Evolutionary conservation across 2,113 vertebrate species (phyloP).

Genomic region (Bothrops jararaca): DNA sequence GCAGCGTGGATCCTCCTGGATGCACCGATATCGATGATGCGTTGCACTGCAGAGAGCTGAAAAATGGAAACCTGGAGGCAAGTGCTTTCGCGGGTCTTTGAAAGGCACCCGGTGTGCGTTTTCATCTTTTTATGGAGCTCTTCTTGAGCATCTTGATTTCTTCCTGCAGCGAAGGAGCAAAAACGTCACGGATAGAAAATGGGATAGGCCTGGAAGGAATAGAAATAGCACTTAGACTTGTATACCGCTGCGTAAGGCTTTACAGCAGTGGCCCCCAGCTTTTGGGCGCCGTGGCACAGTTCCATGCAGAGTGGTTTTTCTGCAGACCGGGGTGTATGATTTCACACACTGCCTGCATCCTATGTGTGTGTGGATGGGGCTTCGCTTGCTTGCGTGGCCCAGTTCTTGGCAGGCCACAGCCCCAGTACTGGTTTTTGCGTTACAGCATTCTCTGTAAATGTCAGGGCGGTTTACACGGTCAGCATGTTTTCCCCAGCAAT

Average conservation of each 20-base stretch:
- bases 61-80: slow-evolving; percentile 91
- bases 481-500: background rate
- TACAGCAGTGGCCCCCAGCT: background rate
- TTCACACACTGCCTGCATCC: background rate
- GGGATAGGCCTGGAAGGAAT: background rate
- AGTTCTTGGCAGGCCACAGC: background rate
- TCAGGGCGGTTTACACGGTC: background rate
- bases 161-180: too few relatives aligned
- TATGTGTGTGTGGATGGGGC: too few relatives aligned
- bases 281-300: fast-evolving
- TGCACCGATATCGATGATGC: slow-evolving; percentile 98
- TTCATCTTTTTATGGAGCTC: background rate
- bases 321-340: background rate
- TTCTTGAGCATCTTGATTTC: background rate
- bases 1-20: slow-evolving; percentile 97
- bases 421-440: background rate
- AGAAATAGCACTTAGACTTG: background rate
- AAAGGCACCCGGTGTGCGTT: background rate
- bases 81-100: background rate
- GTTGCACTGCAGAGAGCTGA: slow-evolving; percentile 84
- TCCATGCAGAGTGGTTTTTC: background rate
- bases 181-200: background rate
- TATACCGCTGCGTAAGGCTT: background rate
- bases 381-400: background rate
- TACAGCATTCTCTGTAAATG: background rate